Base-by-base conservation (phyloP, 1,140 invertebrate genomes). In the Dreissena rostriformis region DNA sequence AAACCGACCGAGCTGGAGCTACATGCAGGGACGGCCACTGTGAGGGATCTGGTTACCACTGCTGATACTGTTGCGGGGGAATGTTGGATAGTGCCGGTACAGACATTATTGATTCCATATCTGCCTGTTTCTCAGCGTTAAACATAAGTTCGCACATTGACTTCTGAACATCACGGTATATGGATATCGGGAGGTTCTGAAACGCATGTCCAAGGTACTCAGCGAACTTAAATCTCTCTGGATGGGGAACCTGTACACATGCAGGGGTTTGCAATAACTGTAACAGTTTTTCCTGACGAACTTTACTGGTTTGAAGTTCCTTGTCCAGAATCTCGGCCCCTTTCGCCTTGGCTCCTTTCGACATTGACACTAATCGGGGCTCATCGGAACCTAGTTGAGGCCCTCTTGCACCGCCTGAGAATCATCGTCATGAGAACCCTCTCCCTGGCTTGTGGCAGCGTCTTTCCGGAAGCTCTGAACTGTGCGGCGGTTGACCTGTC, bases 161-260 rank as follows among this genome's bases (percentile, higher is more conserved):
- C 67, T 70, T 70, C 67, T 70, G 67, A 24, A 70, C n/a, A 29
- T 70, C 67, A 29, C 67, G 67, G 28, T 70, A 70, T 22, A 70
- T 63, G 11, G 11, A 63, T 26, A n/a, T n/a, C n/a, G 67, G 79
- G 22, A 55, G 51, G 70, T 74, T 73, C 55, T 74, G 68, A 57
- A 74, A 82, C 57, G 68, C 79, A 82, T 82, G 70, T 71, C 79
- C 79, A 29, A 75, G 70, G 79, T 75, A 82, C 52, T 82, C 79
- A 19, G 68, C 70, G 70, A 82, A 82, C 68, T 82, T 82, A 53
- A 82, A 74, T 53, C 70, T 73, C 68, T 75, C 79, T 39, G 79
- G 79, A 71, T 74, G 70, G 79, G 79, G 79, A 22, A 74, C 65
- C 14, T 57, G 70, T n/a, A 53, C 68, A 82, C 79, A 63, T n/a